Base-by-base conservation (phyloP, 2,888 invertebrate genomes). In the Calliopum simillimum region DNA sequence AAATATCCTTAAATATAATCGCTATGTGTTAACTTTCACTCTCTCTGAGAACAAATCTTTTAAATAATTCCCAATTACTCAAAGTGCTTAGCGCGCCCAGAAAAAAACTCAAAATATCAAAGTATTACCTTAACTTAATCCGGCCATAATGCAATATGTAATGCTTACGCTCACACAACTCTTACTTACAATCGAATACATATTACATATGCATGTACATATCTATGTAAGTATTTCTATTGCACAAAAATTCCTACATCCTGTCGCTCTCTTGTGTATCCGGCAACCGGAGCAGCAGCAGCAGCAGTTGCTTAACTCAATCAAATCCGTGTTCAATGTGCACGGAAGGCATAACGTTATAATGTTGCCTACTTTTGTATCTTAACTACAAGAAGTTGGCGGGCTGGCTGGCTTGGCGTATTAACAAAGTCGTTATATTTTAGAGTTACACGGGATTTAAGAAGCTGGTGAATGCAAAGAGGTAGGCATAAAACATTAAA, bases 361-460 rank as follows among this genome's bases (percentile, higher is more conserved):
- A 33, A 8, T 23, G 13, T 14, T 56, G 16, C 64, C 41, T 63
- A 21, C 43, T 61, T 13, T 61, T 21, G 12, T 46, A 58, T 33
- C 46, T 12, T 61, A 61, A 61, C 46, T 46, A n/a, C n/a, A n/a
- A n/a, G n/a, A n/a, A n/a, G n/a, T n/a, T n/a, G n/a, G n/a, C n/a
- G n/a, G 61, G 46, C 44, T 46, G 2, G 33, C 5, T 33, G 33
- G 33, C 33, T 33, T 46, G 53, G 43, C 16, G 49, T 49, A 67
- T 67, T 59, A 67, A 67, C 49, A 67, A 67, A 67, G 67, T 67
- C 67, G 49, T 67, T 47, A 59, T 49, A 33, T 58, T 67, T 67
- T 59, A 49, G 49, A 59, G 59, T 5, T 25, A n/a, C 56, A 25
- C 19, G 41, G 53, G 64, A 14, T 25, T 25, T 47, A 14, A 47